Base-by-base conservation (phyloP, 2,888 invertebrate genomes). In the Thera obeliscata region DNA sequence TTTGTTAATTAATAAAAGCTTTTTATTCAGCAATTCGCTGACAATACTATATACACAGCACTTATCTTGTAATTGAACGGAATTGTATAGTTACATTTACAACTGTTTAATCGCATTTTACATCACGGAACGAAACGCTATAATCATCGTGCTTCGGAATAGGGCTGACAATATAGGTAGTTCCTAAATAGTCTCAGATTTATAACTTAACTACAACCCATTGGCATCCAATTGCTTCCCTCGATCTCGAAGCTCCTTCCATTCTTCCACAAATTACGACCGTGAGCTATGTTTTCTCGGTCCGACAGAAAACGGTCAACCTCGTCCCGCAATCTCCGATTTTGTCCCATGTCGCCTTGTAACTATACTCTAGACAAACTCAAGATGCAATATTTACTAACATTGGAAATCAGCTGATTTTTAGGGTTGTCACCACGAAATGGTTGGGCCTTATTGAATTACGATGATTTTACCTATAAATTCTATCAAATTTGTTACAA, bases 1-100 rank as follows among this genome's bases (percentile, higher is more conserved):
- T 46, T 56, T 50, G 11, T 75, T 74, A 67, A 76, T 35, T 35
- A 59, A 63, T 67, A 59, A 62, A 68, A 43, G 55, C 54, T 59
- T 60, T 59, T 61, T 60, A 56, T 60, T 71, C 68, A 69, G 66
- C 64, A 63, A 62, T 60, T 66, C 56, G 72, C 76, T 73, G 81
- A 76, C 78, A 76, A 70, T 73, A 74, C 75, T 71, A 76, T 79
- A 78, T 79, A 71, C 75, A 70, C 76, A 75, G 72, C 79, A 81
- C 76, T 86, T 83, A 83, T 82, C 80, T 81, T 84, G 81, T 85
- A 85, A 86, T 85, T 86, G 81, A 77, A 74, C 78, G 64, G 75
- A 81, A 75, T 78, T 79, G 80, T 81, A 82, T 82, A 76, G 84
- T 82, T 83, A 81, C 66, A 73, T 76, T 74, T 72, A 75, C 73